Evolutionary conservation across 2,797 vertebrate genomes (phyloP).

Genomic region (Picus viridis): DNA sequence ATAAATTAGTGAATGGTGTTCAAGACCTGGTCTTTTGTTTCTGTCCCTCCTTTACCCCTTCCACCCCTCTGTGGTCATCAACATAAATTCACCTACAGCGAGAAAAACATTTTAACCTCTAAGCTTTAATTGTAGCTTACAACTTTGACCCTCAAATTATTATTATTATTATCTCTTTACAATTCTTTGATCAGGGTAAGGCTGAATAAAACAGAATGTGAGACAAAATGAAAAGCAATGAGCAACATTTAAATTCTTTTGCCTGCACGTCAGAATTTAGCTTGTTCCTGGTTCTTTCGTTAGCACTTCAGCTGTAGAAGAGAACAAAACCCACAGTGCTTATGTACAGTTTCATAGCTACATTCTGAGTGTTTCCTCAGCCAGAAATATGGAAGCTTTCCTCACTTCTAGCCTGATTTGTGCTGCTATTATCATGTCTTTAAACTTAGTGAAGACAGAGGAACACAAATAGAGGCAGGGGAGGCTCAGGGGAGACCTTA

Average conservation of each 20-base stretch:
- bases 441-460: background rate
- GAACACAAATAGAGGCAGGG: too few relatives aligned
- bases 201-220: background rate
- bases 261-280: background rate
- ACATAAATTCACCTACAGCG: background rate
- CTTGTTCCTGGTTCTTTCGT: background rate
- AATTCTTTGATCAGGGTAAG: background rate
- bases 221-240: background rate
- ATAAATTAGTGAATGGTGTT: background rate
- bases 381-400: background rate
- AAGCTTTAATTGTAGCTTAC: background rate
- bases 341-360: background rate
- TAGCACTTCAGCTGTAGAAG: background rate
- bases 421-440: background rate
- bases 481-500: too few relatives aligned
- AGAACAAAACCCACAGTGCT: background rate
- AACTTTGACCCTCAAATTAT: background rate
- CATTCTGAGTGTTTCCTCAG: background rate
- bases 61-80: background rate
- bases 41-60: background rate
- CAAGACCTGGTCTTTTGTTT: background rate
- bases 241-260: background rate
- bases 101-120: background rate
- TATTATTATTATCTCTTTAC: background rate
- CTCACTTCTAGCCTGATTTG: background rate